Evolutionary conservation across 1,140 invertebrate genomes (phyloP), one percentile per base, ranked within the genome.

Genomic region (Pinna nobilis): DNA sequence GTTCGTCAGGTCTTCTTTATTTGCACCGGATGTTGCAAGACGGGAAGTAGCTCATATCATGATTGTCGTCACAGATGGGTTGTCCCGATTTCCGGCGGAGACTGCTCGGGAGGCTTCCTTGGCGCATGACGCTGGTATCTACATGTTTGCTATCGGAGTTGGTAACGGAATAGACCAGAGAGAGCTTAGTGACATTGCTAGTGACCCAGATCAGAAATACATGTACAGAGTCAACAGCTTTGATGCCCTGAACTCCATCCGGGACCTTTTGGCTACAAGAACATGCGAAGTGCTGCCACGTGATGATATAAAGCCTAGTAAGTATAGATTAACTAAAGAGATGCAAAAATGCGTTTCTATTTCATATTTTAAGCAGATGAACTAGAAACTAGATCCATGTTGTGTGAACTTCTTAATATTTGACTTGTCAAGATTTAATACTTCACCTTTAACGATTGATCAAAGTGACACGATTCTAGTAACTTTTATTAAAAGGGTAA

Each of bases 11-110:
- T 64, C 75, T 37, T 47, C 68, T 20, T 76, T 68, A 18, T 81
- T 78, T 64, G 70, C 39, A 7, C n/a, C 39, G 4, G 37, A 57
- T 35, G 47, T 77, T 55, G 47, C 51, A 37, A 23, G 82, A 63
- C 47, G 53, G 33, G 57, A 65, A 32, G 75, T 76, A 50, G 49
- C 80, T 1, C 74, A 75, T 9, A 71, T 85, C 28, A 75, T 72
- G 4, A 81, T 85, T 20, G 70, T 86, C 4, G 18, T 87, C 4
- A 87, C 86, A 0, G 84, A 87, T 66, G 86, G 86, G 13, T 71
- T 78, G 25, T 87, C 86, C 0, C 53, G 72, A 18, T 69, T 77
- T 59, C 65, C 73, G 9, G 37, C 44, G 2, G 20, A 51, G 23
- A 85, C 83, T 15, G 49, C 32, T n/a, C 13, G 63, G 63, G 75